These are phyloP conservation scores for Hypocryptadius cinnamomeus DNA, from an alignment of 2,113 vertebrate species.

Conservation along the genomic window DNA sequence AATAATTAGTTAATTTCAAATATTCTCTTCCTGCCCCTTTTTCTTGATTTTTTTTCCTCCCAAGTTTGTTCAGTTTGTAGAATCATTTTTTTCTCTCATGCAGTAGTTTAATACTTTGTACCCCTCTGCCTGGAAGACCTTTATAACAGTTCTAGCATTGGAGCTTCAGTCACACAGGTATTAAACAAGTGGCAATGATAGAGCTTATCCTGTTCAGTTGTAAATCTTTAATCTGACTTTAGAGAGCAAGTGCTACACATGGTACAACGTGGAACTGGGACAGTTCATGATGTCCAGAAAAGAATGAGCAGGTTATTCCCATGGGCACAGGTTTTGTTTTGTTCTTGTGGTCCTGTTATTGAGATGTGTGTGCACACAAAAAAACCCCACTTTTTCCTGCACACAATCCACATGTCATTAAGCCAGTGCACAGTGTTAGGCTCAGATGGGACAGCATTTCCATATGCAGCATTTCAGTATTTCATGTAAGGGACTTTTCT, in stretches of 20 bases:
- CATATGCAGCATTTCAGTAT: background rate
- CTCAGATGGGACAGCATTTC: background rate
- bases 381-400: background rate
- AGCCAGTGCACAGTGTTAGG: background rate
- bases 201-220: background rate
- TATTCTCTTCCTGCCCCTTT: background rate
- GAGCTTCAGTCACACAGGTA: background rate
- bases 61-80: background rate
- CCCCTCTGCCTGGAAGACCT: background rate
- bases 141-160: background rate
- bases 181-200: slow-evolving; percentile 2
- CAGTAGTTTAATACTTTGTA: background rate
- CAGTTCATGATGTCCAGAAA: background rate
- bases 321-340: background rate
- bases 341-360: background rate
- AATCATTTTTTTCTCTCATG: background rate
- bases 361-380: background rate
- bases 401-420: background rate
- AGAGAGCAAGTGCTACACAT: background rate
- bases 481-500: background rate
- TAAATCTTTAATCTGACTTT: slow-evolving; percentile 36
- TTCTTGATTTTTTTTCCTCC: background rate
- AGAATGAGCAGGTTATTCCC: background rate
- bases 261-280: background rate
- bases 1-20: background rate